These are phyloP conservation scores for Liasis olivaceus DNA, from an alignment of 2,797 vertebrate species.

Conservation along the genomic window DNA sequence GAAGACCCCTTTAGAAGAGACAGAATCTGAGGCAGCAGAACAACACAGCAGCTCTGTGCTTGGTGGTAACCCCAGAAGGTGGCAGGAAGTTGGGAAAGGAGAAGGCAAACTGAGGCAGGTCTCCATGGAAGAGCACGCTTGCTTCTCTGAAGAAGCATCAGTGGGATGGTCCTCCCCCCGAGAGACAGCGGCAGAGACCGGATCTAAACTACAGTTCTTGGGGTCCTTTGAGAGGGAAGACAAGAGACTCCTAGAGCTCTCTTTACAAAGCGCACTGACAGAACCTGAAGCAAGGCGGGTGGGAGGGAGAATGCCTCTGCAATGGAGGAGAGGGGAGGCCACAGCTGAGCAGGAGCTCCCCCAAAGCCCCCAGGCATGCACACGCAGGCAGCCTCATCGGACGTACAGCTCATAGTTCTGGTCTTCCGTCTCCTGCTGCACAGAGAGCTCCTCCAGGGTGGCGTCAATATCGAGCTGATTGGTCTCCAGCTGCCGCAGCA, in stretches of 20 bases:
- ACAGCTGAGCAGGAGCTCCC: not conserved
- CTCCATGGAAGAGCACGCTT: no score
- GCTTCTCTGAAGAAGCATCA: no score
- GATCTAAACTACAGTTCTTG: not conserved
- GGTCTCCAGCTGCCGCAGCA: conserved; percentile 96
- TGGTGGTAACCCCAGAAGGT: no score
- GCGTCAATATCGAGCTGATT: conserved; percentile 98
- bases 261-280: not conserved
- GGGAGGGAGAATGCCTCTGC: not conserved
- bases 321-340: not conserved
- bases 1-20: no score
- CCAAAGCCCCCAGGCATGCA: not conserved
- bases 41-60: no score
- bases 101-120: no score
- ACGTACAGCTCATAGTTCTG: conserved; percentile 96
- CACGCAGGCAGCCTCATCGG: not conserved
- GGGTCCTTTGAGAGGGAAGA: not conserved
- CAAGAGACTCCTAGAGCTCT: not conserved
- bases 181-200: not conserved
- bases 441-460: conserved; percentile 92
- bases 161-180: no score
- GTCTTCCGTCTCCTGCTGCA: conserved; percentile 98
- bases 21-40: no score
- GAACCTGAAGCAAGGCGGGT: not conserved
- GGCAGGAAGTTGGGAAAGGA: no score